These are phyloP conservation scores for Coendou prehensilis DNA, from an alignment of 2,797 vertebrate species.

Conservation along the genomic window DNA sequence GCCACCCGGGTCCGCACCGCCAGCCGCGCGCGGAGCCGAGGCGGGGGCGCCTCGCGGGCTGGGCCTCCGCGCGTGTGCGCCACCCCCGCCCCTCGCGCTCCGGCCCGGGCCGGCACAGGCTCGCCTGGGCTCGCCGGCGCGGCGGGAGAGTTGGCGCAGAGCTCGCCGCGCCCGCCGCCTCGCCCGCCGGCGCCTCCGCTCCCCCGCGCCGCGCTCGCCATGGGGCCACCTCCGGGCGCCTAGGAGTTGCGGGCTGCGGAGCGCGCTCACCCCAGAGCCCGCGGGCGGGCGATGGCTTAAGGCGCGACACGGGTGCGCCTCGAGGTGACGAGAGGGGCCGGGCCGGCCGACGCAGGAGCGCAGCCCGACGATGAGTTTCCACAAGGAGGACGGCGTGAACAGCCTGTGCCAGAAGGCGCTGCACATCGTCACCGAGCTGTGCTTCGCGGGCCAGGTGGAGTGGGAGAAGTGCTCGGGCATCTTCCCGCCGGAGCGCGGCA, in stretches of 20 bases:
- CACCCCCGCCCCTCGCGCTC: neutral
- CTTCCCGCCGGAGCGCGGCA: slow-evolving; percentile 93
- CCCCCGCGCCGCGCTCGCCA: neutral
- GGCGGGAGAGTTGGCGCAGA: neutral
- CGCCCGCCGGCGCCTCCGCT: neutral
- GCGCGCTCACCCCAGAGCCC: neutral
- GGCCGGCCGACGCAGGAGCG: neutral
- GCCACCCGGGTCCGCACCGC: neutral
- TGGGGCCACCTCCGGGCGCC: slow-evolving; percentile 61
- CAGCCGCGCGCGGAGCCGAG: neutral
- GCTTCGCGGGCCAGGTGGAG: slow-evolving; percentile 96
- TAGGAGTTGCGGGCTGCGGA: slow-evolving; percentile 8
- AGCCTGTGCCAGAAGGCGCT: slow-evolving; percentile 97
- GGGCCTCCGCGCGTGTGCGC: neutral
- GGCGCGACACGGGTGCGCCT: neutral
- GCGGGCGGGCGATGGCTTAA: slow-evolving; percentile 61
- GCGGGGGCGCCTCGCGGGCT: neutral
- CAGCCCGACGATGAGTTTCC: slow-evolving; percentile 92
- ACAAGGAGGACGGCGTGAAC: slow-evolving; percentile 94
- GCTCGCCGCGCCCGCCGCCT: neutral
- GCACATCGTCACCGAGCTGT: slow-evolving; percentile 97
- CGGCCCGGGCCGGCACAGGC: neutral
- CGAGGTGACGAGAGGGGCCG: neutral
- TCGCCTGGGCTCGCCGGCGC: neutral
- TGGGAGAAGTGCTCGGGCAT: slow-evolving; percentile 96